Conservation (phyloP, 30 jellyfish, hydroid and myxozoan genomes). For the Aurelia aurita region DNA sequence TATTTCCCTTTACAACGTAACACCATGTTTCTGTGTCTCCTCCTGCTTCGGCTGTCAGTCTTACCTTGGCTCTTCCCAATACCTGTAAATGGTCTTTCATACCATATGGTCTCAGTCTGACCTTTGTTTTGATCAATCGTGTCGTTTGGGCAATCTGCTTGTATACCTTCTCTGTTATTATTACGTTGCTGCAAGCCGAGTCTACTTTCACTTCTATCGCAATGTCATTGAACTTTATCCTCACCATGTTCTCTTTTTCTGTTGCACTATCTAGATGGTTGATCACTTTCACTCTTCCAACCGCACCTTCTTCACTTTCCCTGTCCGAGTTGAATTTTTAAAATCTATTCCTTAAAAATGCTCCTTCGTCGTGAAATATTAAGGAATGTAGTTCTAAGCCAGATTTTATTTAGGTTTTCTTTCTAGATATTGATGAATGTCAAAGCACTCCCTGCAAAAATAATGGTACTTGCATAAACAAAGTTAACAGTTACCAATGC, state of each 20-base stretch:
- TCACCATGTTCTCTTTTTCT: background rate
- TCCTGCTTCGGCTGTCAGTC: slow-evolving; percentile 1
- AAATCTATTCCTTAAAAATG: too few relatives aligned
- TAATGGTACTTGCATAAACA: too few relatives aligned
- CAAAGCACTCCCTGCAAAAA: too few relatives aligned
- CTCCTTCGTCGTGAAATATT: too few relatives aligned
- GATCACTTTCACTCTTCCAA: background rate
- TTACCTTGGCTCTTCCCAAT: slow-evolving; percentile 24
- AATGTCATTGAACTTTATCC: slow-evolving; percentile 1
- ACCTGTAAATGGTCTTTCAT: slow-evolving; percentile 8
- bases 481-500: too few relatives aligned
- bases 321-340: too few relatives aligned
- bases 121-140: slow-evolving; percentile 18
- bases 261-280: background rate
- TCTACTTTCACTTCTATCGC: slow-evolving; percentile 10
- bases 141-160: slow-evolving; percentile 11
- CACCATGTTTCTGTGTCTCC: background rate
- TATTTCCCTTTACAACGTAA: background rate
- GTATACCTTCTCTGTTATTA: slow-evolving; percentile 38
- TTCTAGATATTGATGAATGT: too few relatives aligned
- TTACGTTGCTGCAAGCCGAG: slow-evolving; percentile 23
- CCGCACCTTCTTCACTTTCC: background rate
- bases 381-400: too few relatives aligned
- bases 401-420: too few relatives aligned
- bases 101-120: slow-evolving; percentile 37